Evolutionary conservation across 2,888 invertebrate species (phyloP).

Genomic region (Leuctra nigra): DNA sequence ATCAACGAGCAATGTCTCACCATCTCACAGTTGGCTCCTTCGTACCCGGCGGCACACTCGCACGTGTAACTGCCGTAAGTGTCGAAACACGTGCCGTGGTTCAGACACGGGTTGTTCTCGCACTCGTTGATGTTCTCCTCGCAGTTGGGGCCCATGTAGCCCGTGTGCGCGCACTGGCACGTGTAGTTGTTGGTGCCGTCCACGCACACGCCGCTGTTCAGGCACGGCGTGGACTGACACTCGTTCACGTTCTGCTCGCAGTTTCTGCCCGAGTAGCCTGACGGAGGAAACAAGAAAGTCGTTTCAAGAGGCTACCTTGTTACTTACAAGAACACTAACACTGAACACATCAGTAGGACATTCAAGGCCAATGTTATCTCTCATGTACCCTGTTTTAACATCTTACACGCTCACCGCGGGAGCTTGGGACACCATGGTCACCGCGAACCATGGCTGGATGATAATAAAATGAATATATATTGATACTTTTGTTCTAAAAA

Average conservation of each 20-base stretch:
- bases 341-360: no score
- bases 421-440: no score
- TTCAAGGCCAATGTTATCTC: no score
- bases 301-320: no score
- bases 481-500: no score
- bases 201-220: constrained; percentile 64
- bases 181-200: constrained; percentile 68
- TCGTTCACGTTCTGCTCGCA: constrained; percentile 73
- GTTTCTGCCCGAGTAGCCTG: constrained; percentile 58
- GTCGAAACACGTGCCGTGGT: constrained; percentile 73
- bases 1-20: no score
- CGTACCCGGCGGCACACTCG: constrained; percentile 70
- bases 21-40: constrained; percentile 69
- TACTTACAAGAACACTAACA: no score
- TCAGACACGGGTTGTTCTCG: constrained; percentile 57
- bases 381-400: no score
- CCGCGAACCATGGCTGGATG: no score
- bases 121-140: constrained; percentile 79
- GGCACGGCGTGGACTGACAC: constrained; percentile 63
- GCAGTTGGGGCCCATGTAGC: constrained; percentile 67
- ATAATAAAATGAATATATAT: no score
- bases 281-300: constrained; percentile 31
- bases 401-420: no score
- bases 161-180: constrained; percentile 69
- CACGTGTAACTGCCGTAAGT: constrained; percentile 75